Conservation (phyloP, 92 coral and sea anemone species). For the Epizoanthus stellaris region DNA sequence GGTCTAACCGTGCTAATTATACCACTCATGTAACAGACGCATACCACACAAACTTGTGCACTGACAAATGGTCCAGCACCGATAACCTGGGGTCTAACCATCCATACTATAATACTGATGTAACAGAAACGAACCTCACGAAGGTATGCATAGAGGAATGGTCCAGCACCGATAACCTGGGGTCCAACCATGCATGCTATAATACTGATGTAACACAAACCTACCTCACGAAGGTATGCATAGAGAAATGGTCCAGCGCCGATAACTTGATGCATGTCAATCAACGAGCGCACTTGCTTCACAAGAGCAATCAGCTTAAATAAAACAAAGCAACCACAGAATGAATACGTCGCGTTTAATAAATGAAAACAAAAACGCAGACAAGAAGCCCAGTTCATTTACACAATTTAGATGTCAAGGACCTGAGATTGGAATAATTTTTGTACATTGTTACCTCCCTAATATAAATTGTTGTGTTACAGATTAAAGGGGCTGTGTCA, state of each 20-base stretch:
- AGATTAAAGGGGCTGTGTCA: no score
- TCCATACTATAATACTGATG: background rate
- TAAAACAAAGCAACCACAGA: slow-evolving; percentile 12
- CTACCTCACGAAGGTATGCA: slow-evolving; percentile 91
- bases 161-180: slow-evolving; percentile 98
- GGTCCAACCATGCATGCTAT: background rate
- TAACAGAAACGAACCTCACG: slow-evolving; percentile 75
- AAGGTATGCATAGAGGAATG: slow-evolving; percentile 90
- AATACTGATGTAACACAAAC: slow-evolving; percentile 5
- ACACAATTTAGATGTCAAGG: no score
- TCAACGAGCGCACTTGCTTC: slow-evolving; percentile 89
- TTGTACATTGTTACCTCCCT: no score
- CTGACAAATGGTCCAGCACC: slow-evolving; percentile 86
- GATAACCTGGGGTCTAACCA: slow-evolving; percentile 71
- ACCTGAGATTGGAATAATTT: no score
- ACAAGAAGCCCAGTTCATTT: background rate
- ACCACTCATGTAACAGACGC: background rate
- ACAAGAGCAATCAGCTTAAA: slow-evolving; percentile 83
- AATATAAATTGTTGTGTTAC: no score
- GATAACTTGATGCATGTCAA: slow-evolving; percentile 96
- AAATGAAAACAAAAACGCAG: background rate
- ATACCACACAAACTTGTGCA: background rate
- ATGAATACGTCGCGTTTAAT: background rate
- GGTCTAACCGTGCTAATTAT: slow-evolving; percentile 55
- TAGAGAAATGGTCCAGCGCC: slow-evolving; percentile 99